Evolutionary conservation across 2,888 invertebrate genomes (phyloP).

Genomic region (Fissipunctia ypsillon): DNA sequence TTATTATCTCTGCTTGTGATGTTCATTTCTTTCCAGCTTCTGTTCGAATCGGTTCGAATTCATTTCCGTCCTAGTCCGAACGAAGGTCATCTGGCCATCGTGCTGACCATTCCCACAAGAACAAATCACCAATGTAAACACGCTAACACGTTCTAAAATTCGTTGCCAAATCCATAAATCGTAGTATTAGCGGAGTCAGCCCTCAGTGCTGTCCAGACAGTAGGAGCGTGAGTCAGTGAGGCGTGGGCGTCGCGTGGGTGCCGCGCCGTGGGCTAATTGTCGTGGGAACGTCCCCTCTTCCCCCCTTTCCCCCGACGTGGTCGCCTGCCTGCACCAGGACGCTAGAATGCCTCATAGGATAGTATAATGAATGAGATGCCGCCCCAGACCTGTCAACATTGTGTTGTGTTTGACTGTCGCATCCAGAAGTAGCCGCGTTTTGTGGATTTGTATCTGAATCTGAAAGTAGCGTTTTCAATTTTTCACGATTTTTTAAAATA

Average conservation of each 20-base stretch:
- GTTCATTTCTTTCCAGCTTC: neutral
- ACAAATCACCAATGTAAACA: constrained; percentile 23
- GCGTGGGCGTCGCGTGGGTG: constrained; percentile 69
- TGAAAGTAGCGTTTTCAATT: too few species aligned
- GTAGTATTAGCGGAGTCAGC: constrained; percentile 66
- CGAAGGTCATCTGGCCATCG: neutral
- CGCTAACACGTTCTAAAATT: constrained; percentile 43
- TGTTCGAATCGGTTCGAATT: neutral
- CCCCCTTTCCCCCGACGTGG: constrained; percentile 34
- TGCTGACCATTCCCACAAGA: neutral
- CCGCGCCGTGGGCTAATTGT: constrained; percentile 85
- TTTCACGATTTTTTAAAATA: too few species aligned
- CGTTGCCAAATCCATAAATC: constrained; percentile 57
- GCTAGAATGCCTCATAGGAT: constrained; percentile 65
- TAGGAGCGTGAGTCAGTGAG: constrained; percentile 74
- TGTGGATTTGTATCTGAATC: constrained; percentile 9
- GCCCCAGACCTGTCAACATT: constrained; percentile 49
- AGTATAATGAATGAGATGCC: constrained; percentile 59
- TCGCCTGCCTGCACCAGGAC: constrained; percentile 67
- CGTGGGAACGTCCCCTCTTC: constrained; percentile 81
- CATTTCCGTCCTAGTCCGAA: neutral
- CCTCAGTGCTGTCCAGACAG: constrained; percentile 70
- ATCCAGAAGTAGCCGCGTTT: constrained; percentile 4
- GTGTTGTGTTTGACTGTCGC: constrained; percentile 45
- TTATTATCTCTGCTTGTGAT: neutral